Percentiles rank a stretch among this genome's conserved stretches.
Evolutionary conservation across 2,888 invertebrate genomes (phyloP).

Genomic region (Drosophila mulleri): DNA sequence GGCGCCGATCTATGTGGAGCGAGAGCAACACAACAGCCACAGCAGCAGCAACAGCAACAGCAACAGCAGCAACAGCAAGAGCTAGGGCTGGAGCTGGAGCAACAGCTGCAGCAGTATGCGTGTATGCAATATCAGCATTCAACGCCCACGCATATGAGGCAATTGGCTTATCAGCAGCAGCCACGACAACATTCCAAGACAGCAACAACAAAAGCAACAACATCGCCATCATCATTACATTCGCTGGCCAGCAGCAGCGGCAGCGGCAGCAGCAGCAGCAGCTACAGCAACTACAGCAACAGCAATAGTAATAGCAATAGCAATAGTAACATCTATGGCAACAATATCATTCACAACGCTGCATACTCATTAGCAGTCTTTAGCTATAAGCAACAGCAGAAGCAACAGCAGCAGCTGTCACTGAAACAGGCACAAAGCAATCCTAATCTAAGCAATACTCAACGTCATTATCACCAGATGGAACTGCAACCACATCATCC

Average conservation of each 20-base stretch:
- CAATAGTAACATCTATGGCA: conserved; percentile 42
- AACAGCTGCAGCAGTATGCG: conserved; percentile 46
- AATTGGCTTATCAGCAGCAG: conserved; percentile 68
- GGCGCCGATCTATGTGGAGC: conserved; percentile 76
- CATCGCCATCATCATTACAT: conserved; percentile 64
- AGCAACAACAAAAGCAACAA: conserved; percentile 36
- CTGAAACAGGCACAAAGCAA: conserved; percentile 47
- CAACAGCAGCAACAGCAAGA: conserved; percentile 41
- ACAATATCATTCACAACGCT: conserved; percentile 46
- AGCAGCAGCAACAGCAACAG: conserved; percentile 31
- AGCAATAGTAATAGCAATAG: neutral
- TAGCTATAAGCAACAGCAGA: conserved; percentile 67
- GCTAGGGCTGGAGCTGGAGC: neutral
- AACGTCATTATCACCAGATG: conserved; percentile 67
- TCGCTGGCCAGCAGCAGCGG: conserved; percentile 51
- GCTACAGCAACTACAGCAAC: conserved; percentile 10
- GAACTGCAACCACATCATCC: conserved; percentile 49
- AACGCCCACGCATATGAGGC: conserved; percentile 60
- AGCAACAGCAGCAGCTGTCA: conserved; percentile 52
- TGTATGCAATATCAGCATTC: conserved; percentile 58
- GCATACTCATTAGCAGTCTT: conserved; percentile 71
- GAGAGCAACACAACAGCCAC: conserved; percentile 35
- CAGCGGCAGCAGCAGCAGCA: conserved; percentile 58
- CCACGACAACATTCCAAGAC: conserved; percentile 67
- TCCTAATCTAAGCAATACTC: conserved; percentile 68